A percentile compares a stretch with the other conserved stretches of the same genome.
Evolutionary conservation across 2,888 invertebrate genomes (phyloP).

Genomic region (Himalopsyche anomala): DNA sequence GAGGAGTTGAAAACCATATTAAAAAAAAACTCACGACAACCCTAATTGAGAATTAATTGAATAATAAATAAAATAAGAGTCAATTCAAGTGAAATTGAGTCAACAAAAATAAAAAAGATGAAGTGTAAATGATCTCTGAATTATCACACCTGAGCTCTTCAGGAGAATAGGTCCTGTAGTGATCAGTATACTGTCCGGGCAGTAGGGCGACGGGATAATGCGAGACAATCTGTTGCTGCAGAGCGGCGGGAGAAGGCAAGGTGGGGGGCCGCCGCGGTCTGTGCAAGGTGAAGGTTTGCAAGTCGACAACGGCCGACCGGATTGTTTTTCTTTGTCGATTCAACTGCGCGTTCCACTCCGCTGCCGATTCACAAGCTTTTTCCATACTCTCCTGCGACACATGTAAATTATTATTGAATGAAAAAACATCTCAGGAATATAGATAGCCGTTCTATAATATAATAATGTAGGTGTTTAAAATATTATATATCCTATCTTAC

Average conservation of each 20-base stretch:
- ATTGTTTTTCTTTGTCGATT: constrained; percentile 86
- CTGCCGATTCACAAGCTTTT: constrained; percentile 89
- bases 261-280: constrained; percentile 71
- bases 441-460: no score
- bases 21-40: no score
- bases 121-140: not conserved
- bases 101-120: no score
- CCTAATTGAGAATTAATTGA: no score
- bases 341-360: constrained; percentile 92
- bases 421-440: no score
- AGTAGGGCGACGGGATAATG: constrained; percentile 95
- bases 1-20: no score
- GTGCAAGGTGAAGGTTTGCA: constrained; percentile 93
- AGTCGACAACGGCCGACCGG: constrained; percentile 89
- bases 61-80: no score
- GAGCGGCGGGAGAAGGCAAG: constrained; percentile 72
- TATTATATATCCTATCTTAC: no score
- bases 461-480: no score
- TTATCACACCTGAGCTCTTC: constrained; percentile 82
- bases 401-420: not conserved
- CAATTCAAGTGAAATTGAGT: no score
- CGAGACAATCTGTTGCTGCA: constrained; percentile 78
- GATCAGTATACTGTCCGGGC: constrained; percentile 97
- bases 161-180: constrained; percentile 87
- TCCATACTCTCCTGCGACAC: constrained; percentile 83